phyloP scores from a whole-genome alignment of 2,113 vertebrate species.

The Merops nubicus region DNA sequence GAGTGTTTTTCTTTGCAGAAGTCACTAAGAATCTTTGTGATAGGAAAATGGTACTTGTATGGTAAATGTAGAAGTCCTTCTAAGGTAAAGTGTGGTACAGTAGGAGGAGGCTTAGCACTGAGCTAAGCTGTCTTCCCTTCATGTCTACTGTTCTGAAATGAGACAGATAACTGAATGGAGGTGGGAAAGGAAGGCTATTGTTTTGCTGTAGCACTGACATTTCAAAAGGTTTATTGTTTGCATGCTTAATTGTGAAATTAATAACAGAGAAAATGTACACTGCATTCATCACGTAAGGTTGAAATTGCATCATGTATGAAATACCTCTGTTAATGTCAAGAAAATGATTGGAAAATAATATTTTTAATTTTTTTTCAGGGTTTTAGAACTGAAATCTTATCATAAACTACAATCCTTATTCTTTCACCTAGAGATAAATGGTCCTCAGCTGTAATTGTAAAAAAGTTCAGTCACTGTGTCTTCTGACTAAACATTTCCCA shows the following conservation, averaged over 20 bases:
- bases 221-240: background rate
- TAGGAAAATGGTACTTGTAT: background rate
- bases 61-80: background rate
- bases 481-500: background rate
- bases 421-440: background rate
- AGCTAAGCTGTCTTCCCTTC: background rate
- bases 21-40: background rate
- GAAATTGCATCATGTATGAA: background rate
- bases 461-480: background rate
- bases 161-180: background rate
- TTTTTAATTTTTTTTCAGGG: background rate
- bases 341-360: background rate
- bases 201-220: slow-evolving; percentile 21
- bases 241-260: background rate
- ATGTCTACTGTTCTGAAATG: background rate
- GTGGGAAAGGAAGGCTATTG: slow-evolving; percentile 30
- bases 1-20: background rate
- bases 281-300: background rate
- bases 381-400: background rate
- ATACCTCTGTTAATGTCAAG: background rate
- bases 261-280: background rate
- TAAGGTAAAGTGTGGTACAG: background rate
- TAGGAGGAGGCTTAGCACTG: background rate
- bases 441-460: background rate
- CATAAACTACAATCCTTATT: background rate